Evolutionary conservation across 2,113 vertebrate species (phyloP).

Genomic region (Peromyscus californicus): DNA sequence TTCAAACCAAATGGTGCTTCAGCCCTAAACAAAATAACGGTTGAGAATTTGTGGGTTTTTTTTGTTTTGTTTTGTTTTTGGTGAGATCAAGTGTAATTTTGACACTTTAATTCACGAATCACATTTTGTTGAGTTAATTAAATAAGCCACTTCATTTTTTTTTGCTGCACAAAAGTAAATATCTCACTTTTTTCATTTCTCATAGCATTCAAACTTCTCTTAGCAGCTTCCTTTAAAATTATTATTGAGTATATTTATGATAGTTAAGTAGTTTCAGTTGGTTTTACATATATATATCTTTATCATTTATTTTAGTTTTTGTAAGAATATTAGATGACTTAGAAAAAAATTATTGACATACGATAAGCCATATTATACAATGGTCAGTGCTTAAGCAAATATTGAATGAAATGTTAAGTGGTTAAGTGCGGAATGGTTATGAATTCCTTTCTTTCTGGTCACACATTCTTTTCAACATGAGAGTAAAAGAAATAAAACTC

Average conservation of each 20-base stretch:
- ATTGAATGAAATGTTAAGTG: not conserved
- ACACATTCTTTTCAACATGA: not conserved
- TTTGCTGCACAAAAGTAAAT: not conserved
- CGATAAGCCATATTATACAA: not conserved
- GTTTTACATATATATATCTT: not conserved
- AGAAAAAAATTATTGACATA: not conserved
- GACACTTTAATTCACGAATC: not conserved
- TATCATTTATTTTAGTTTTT: conserved; percentile 31
- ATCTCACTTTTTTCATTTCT: not conserved
- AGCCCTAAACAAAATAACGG: not conserved
- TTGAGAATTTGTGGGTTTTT: not conserved
- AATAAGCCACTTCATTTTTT: conserved; percentile 35
- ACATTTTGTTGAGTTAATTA: not conserved
- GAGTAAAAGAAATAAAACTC: not conserved
- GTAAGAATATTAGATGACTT: conserved; percentile 11
- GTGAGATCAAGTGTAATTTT: conserved; percentile 19
- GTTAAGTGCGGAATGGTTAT: not conserved
- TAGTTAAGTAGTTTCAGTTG: conserved; percentile 42
- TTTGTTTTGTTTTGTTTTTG: not conserved
- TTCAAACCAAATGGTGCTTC: not conserved
- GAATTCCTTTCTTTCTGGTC: not conserved
- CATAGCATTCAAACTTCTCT: not conserved
- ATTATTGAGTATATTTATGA: conserved; percentile 18
- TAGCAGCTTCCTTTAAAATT: not conserved
- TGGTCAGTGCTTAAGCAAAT: conserved; percentile 2